Percentiles rank a stretch among this genome's conserved stretches.
These are phyloP conservation scores for Taurulus bubalis DNA, from an alignment of 2,113 vertebrate species.

Conservation along the genomic window DNA sequence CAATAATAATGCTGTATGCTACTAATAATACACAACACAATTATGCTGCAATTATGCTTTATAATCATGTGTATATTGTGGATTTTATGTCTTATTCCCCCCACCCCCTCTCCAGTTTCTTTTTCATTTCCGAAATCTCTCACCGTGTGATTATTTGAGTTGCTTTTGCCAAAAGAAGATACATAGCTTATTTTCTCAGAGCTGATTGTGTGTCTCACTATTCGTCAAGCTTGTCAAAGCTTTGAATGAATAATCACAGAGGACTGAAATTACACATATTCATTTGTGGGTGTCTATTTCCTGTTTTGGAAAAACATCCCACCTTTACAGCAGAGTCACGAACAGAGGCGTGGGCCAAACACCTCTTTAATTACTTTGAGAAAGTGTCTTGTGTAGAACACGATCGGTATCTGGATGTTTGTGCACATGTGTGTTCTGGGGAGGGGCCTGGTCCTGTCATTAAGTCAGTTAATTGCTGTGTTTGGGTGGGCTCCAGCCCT, in stretches of 20 bases:
- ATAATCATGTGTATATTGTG: constrained; percentile 16
- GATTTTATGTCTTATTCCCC: constrained; percentile 1
- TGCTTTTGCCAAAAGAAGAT: constrained; percentile 37
- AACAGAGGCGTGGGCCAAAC: constrained; percentile 17
- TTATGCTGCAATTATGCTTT: neutral
- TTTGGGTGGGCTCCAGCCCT: constrained; percentile 42
- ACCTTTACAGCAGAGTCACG: constrained; percentile 23
- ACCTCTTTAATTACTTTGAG: constrained; percentile 30
- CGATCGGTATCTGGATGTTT: constrained; percentile 19
- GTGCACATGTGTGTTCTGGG: neutral
- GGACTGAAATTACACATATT: constrained; percentile 35
- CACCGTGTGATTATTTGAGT: constrained; percentile 15
- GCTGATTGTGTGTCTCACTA: constrained; percentile 31
- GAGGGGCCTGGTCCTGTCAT: constrained; percentile 46
- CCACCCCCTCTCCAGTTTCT: neutral
- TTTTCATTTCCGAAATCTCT: constrained; percentile 19
- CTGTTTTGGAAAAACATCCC: constrained; percentile 38
- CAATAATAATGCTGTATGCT: neutral
- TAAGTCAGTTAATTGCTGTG: constrained; percentile 65
- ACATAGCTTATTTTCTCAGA: constrained; percentile 41
- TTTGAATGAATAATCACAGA: constrained; percentile 54
- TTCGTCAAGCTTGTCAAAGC: constrained; percentile 62
- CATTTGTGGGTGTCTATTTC: constrained; percentile 32
- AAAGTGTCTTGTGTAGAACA: constrained; percentile 39
- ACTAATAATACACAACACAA: neutral